These are phyloP conservation scores for Microtus ochrogaster DNA, from an alignment of 2,113 vertebrate genomes.

Conservation along the genomic window DNA sequence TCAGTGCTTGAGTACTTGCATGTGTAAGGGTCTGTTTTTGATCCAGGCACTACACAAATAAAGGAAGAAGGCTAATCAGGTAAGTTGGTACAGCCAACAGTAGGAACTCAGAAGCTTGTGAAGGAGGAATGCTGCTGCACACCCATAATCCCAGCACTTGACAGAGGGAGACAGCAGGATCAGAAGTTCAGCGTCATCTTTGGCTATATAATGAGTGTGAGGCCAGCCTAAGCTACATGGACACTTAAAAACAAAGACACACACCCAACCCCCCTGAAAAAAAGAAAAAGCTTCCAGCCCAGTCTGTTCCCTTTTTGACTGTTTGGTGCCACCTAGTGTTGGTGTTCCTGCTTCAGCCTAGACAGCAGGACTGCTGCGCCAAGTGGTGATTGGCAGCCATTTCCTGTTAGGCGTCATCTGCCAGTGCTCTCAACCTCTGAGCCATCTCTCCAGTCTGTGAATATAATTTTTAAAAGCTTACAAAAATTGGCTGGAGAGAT, in stretches of 20 bases:
- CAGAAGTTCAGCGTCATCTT: not conserved
- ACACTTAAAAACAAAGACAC: not conserved
- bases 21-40: not conserved
- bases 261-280: too few species aligned
- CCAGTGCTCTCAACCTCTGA: too few species aligned
- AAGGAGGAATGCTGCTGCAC: not conserved
- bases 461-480: not conserved
- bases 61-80: not conserved
- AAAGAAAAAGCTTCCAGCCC: not conserved
- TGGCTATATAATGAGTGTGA: not conserved
- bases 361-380: not conserved
- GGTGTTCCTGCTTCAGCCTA: slow-evolving; percentile 15
- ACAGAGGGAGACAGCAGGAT: not conserved
- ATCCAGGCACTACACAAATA: not conserved
- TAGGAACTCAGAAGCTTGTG: not conserved
- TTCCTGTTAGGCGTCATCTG: not conserved
- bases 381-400: not conserved
- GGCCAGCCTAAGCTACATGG: not conserved
- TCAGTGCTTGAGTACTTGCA: not conserved
- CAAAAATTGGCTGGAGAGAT: not conserved
- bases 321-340: slow-evolving; percentile 58
- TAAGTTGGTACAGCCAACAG: not conserved
- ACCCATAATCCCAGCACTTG: not conserved
- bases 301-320: not conserved
- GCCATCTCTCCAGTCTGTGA: too few species aligned